These are phyloP conservation scores for Volucella inanis DNA, from an alignment of 2,888 invertebrate genomes.

Conservation along the genomic window DNA sequence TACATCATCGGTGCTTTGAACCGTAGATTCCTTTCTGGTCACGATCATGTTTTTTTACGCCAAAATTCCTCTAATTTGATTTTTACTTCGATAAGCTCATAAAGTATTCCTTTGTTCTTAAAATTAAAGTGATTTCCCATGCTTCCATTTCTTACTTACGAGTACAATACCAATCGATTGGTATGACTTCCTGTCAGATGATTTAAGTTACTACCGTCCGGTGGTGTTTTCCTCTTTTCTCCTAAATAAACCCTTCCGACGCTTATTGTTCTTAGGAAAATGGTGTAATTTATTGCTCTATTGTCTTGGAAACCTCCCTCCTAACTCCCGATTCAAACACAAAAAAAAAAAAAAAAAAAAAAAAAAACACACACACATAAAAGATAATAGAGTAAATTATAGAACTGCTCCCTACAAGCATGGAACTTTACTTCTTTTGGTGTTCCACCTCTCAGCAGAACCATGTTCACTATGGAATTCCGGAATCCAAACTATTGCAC, in stretches of 20 bases:
- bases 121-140: no score
- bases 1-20: no score
- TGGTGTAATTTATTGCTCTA: slow-evolving; percentile 62
- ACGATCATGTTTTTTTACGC: no score
- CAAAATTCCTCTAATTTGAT: no score
- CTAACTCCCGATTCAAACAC: slow-evolving; percentile 26
- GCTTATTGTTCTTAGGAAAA: slow-evolving; percentile 56
- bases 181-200: no score
- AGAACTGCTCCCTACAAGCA: slow-evolving; percentile 51
- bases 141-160: no score
- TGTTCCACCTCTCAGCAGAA: slow-evolving; percentile 29
- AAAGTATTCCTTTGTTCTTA: no score
- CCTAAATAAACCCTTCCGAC: slow-evolving; percentile 52
- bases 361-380: slow-evolving; percentile 11
- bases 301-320: slow-evolving; percentile 41
- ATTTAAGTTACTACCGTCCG: not conserved
- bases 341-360: no score
- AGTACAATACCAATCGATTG: no score
- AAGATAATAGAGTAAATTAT: slow-evolving; percentile 70
- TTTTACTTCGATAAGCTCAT: no score
- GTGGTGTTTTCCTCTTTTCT: not conserved
- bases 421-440: not conserved
- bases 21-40: no score
- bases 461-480: not conserved
- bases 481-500: slow-evolving; percentile 18